A percentile compares a stretch with the other conserved stretches of the same genome.
These are phyloP conservation scores for Nesometra sesokonis DNA, from an alignment of 35 echinoderm and acorn worm species.

Conservation along the genomic window DNA sequence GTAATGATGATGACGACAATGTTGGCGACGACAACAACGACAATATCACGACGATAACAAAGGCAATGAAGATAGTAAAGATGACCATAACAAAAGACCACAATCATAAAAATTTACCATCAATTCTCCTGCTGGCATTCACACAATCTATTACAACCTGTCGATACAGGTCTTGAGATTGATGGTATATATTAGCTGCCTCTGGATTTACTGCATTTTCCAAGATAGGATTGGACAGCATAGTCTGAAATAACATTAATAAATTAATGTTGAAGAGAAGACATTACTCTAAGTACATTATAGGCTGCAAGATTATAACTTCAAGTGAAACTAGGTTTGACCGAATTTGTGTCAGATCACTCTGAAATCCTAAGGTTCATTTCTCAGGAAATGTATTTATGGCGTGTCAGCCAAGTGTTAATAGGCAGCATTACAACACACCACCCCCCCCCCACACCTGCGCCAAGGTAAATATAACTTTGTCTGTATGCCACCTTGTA, in stretches of 20 bases:
- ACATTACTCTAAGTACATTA: no score
- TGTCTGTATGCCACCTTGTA: no score
- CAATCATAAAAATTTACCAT: constrained; percentile 29
- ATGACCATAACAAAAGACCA: neutral
- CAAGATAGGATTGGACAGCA: constrained; percentile 65
- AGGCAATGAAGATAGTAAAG: neutral
- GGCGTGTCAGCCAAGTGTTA: no score
- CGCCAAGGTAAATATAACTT: no score
- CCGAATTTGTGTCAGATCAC: no score
- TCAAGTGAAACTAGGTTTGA: no score
- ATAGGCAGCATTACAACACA: no score
- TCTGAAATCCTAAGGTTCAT: no score
- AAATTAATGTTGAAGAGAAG: no score
- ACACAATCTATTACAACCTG: constrained; percentile 80
- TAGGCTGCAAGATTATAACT: no score
- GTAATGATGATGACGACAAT: neutral
- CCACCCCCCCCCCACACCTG: no score
- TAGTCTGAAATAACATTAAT: constrained; percentile 34
- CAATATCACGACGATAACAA: neutral
- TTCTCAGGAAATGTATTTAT: no score
- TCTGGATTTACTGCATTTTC: constrained; percentile 68
- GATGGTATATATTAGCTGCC: constrained; percentile 38
- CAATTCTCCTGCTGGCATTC: constrained; percentile 56
- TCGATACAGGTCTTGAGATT: constrained; percentile 55
- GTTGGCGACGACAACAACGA: neutral